Evolutionary conservation across 2,113 vertebrate species (phyloP), one percentile per base, ranked within the genome.

Genomic region (Azemiops feae): DNA sequence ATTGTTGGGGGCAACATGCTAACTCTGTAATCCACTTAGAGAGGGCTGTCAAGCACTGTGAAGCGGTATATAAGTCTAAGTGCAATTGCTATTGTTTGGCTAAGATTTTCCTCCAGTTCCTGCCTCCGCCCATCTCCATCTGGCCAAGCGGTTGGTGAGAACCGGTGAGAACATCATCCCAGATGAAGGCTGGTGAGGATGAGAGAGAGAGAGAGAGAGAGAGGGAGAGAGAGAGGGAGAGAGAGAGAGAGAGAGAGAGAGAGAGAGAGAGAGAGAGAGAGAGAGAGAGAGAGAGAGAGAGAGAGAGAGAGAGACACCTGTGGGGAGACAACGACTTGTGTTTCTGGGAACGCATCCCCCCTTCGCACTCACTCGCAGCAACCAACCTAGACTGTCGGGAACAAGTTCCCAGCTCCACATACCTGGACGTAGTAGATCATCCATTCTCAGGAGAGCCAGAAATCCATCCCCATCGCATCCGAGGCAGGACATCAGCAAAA

Each of bases 401-500:
- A 8, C 18, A 74, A 81, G 7, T 92, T 34, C 87, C 91, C 16
- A 0, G n/a, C 74, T 92, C 90, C 58, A 81, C 0, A 0, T 96
- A 96, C 97, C 96, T 96, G 96, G 95, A 93, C 0, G 0, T 92
- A 94, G 96, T 94, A 96, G 94, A 88, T 43, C 89, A 92, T 43
- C 90, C 3, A 0, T 0, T 0, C 0, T 0, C 92, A 92, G 89
- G 92, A 87, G 81, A 93, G 16, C 91, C 92, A 94, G 96, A 92
- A 93, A 92, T 57, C 89, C 1, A 0, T 88, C 25, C 0, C 20
- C 58, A 92, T 92, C 86, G 92, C 50, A 10, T 6, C 89, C 9
- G 16, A 57, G 39, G 25, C 92, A 39, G 25, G 16, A 27, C 93
- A 86, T 3, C 92, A 8, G 30, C 60, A 12, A 1, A 23, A 85